Conservation (phyloP, 2,888 invertebrate species). For the Liopterus haemorrhoidalis region DNA sequence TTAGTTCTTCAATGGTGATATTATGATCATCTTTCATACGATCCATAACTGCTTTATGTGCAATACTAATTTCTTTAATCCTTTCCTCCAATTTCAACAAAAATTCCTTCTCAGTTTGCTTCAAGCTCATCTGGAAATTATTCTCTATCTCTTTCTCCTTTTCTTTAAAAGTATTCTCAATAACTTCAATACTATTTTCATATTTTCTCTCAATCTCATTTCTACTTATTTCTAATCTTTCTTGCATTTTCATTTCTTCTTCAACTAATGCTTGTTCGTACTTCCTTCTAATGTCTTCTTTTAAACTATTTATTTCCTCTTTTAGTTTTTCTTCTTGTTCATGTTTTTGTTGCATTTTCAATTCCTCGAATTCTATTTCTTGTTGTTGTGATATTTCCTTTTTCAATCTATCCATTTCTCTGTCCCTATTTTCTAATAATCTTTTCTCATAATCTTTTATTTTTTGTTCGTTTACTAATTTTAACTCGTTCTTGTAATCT, state of each 20-base stretch:
- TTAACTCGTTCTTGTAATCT: constrained; percentile 37
- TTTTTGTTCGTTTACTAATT: constrained; percentile 47
- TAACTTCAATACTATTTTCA: constrained; percentile 24
- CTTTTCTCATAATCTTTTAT: constrained; percentile 53
- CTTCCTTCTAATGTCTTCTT: constrained; percentile 49
- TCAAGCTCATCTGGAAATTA: constrained; percentile 49
- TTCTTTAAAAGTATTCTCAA: constrained; percentile 31
- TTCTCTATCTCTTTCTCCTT: constrained; percentile 46
- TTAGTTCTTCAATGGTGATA: constrained; percentile 54
- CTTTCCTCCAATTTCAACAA: constrained; percentile 47
- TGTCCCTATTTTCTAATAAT: constrained; percentile 47
- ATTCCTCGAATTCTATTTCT: constrained; percentile 50
- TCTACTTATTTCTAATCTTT: constrained; percentile 47
- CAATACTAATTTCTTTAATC: constrained; percentile 49
- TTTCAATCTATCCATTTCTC: constrained; percentile 39
- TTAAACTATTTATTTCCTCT: constrained; percentile 47
- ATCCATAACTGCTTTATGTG: constrained; percentile 52
- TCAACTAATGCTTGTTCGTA: constrained; percentile 39
- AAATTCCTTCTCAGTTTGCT: constrained; percentile 51
- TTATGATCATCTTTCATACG: constrained; percentile 54
- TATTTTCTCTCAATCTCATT: constrained; percentile 49
- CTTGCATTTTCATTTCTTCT: constrained; percentile 43
- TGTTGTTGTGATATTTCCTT: constrained; percentile 36
- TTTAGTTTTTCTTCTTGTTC: constrained; percentile 41
- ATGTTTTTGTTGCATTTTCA: constrained; percentile 43